These are phyloP conservation scores for Coregonus ussuriensis DNA, from an alignment of 2,797 vertebrate genomes.

Conservation along the genomic window DNA sequence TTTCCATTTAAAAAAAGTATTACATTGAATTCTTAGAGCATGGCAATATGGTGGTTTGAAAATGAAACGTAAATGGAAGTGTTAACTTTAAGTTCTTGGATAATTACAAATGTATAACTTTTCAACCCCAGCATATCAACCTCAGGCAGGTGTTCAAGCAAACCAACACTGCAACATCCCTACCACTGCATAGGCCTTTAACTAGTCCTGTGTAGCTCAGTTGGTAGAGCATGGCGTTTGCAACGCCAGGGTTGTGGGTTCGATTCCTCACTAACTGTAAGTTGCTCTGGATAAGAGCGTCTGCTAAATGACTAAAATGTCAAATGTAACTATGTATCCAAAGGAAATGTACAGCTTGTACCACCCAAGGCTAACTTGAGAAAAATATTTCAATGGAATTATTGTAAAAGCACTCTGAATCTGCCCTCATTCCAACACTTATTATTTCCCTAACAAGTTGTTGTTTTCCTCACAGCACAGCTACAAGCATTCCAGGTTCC, in stretches of 20 bases:
- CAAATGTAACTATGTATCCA: background rate
- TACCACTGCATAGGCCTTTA: background rate
- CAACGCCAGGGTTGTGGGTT: too few species aligned
- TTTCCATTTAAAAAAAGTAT: constrained; percentile 70
- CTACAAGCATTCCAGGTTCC: constrained; percentile 50
- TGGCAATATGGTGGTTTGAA: constrained; percentile 70
- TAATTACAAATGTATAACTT: background rate
- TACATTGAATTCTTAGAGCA: constrained; percentile 73
- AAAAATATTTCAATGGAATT: background rate
- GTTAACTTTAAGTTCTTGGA: constrained; percentile 56
- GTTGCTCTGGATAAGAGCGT: too few species aligned
- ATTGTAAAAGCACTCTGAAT: constrained; percentile 2
- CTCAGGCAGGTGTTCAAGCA: background rate
- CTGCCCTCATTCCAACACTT: background rate
- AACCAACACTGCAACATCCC: background rate
- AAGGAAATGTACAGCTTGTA: background rate
- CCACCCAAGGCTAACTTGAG: constrained; percentile 1
- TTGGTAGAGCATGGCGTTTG: too few species aligned
- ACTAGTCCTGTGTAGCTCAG: background rate
- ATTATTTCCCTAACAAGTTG: constrained; percentile 13
- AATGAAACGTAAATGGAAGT: constrained; percentile 73
- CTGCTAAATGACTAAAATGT: too few species aligned
- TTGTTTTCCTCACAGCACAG: constrained; percentile 18
- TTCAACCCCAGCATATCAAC: background rate
- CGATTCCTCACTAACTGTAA: too few species aligned